Conservation (phyloP, 2,797 vertebrate genomes). For the Phrynocephalus guinanensis region DNA sequence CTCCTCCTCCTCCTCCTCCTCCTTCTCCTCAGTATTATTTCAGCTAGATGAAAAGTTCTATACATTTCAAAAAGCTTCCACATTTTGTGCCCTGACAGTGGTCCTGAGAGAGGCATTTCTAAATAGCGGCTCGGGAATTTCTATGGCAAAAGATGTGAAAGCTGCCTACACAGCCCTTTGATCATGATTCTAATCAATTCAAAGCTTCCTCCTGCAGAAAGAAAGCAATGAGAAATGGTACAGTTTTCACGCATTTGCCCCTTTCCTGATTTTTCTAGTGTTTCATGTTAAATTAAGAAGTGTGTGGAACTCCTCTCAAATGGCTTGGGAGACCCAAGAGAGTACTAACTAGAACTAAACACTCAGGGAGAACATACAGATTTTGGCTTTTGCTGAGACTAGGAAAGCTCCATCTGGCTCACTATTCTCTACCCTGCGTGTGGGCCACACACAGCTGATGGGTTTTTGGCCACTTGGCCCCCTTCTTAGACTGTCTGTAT, state of each 20-base stretch:
- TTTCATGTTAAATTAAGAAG: conserved; percentile 5
- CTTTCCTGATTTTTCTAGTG: conserved; percentile 1
- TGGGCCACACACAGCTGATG: too few species aligned
- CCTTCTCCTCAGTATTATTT: too few species aligned
- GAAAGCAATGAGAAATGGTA: not conserved
- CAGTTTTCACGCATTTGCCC: conserved; percentile 2
- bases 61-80: too few species aligned
- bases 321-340: not conserved
- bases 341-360: not conserved
- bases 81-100: too few species aligned
- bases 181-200: conserved; percentile 12
- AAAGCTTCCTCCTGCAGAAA: not conserved
- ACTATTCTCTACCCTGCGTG: not conserved
- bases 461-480: too few species aligned
- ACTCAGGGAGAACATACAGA: not conserved
- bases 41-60: too few species aligned
- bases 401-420: not conserved
- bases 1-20: too few species aligned
- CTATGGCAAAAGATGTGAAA: not conserved
- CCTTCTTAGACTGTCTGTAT: too few species aligned
- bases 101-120: too few species aligned
- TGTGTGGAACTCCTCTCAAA: not conserved
- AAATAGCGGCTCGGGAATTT: not conserved
- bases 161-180: not conserved
- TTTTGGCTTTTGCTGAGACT: not conserved